Evolutionary conservation across 2,113 vertebrate genomes (phyloP).

Genomic region (Acanthisitta chloris): DNA sequence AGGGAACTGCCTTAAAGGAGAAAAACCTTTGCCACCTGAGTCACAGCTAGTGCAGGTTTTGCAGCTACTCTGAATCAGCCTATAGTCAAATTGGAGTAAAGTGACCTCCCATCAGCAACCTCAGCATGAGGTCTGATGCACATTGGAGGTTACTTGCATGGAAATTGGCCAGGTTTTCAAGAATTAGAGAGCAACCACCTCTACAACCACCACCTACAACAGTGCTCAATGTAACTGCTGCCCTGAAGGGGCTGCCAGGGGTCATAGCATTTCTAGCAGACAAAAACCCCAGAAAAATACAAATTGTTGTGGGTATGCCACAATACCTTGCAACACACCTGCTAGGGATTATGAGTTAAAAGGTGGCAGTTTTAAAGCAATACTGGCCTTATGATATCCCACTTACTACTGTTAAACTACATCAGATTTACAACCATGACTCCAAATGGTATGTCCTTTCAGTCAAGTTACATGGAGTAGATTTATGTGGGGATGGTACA

Average conservation of each 20-base stretch:
- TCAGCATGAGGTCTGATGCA: not conserved
- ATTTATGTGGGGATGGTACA: not conserved
- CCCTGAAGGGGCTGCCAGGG: not conserved
- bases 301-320: not conserved
- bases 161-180: not conserved
- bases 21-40: not conserved
- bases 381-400: not conserved
- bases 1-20: not conserved
- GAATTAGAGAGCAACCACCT: not conserved
- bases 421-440: not conserved
- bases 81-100: not conserved
- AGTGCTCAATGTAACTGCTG: not conserved
- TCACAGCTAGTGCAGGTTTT: not conserved
- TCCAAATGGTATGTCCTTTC: not conserved
- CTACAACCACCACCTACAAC: too few species aligned
- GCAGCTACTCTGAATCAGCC: not conserved
- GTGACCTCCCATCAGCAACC: not conserved
- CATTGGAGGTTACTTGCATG: accelerated
- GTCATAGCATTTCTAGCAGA: not conserved
- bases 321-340: not conserved
- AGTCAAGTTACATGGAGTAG: not conserved
- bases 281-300: not conserved
- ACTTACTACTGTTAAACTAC: not conserved
- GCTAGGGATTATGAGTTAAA: not conserved
- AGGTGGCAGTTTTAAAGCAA: not conserved